Base-by-base conservation (phyloP, 2,797 vertebrate genomes). In the Choloepus didactylus region DNA sequence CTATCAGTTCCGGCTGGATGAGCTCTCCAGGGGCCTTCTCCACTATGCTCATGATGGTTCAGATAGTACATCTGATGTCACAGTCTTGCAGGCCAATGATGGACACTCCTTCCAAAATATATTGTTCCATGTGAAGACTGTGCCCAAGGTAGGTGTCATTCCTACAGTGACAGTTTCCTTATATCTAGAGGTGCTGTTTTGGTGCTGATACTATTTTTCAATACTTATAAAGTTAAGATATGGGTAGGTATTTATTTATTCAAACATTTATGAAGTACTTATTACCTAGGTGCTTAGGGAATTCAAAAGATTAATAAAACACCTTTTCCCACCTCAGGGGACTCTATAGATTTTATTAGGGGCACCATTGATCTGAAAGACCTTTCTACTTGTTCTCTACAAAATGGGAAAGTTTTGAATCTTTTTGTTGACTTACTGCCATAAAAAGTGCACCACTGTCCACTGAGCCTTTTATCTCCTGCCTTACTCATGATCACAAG, bases 81-180 rank as follows among this genome's bases (percentile, higher is more conserved):
- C 94, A 3, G 97, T 99, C 80, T 96, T 99, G 89, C 99, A 99
- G 98, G 97, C 98, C 95, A 99, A 98, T 0, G 99, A 99, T 5
- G 99, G 99, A 2, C 98, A 99, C 98, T 99, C 98, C 98, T 99
- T 99, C 98, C 98, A 87, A 96, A 99, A 99, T 81, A 9, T 99
- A 73, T 98, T 99, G 4, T 98, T 99, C 56, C 98, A 69, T 9
- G 44, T 99, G 75, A 98, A 97, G 82, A 97, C 99, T 51, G 92
- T 88, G 70, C 98, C 99, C 64, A 97, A 99, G 99, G 99, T 99
- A 98, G 0, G 97, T 93, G 83, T 75, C 35, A 9, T 19, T 87
- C n/a, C 31, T 51, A 60, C n/a, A 66, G 38, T 31, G 54, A 35
- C 25, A 29, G 2, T 88, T 56, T 85, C 31, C 51, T 67, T 77